phyloP scores from a whole-genome alignment of 2,113 vertebrate genomes.

The Elephantulus edwardii region DNA sequence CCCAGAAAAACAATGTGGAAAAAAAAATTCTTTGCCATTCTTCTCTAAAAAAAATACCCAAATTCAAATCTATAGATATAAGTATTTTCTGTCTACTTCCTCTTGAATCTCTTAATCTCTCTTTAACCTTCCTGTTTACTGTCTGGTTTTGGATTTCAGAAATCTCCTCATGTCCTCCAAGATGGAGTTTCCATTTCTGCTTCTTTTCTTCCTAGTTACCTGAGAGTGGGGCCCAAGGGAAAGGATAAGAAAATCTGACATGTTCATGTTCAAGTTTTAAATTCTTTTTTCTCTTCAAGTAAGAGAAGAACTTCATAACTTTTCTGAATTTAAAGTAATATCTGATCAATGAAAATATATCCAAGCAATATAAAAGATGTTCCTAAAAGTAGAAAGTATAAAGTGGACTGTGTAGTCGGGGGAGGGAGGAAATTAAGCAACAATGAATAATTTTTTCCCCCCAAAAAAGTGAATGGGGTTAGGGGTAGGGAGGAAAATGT shows the following conservation, averaged over 20 bases:
- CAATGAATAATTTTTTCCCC: too few species aligned
- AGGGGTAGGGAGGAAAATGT: too few species aligned
- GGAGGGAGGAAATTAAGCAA: neutral
- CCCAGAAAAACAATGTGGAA: neutral
- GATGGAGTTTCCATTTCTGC: neutral
- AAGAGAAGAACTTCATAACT: neutral
- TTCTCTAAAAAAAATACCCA: too few species aligned
- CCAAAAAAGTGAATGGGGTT: too few species aligned
- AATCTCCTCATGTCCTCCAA: conserved; percentile 27
- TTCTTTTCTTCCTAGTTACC: neutral
- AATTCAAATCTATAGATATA: neutral
- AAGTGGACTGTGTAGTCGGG: too few species aligned
- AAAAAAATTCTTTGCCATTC: neutral
- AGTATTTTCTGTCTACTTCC: neutral
- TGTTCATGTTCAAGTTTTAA: conserved; percentile 14
- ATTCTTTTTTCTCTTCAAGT: conserved; percentile 35
- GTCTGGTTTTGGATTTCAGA: conserved; percentile 30
- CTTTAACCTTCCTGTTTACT: neutral
- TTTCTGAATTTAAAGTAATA: conserved; percentile 27
- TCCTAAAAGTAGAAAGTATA: too few species aligned
- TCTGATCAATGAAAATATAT: neutral
- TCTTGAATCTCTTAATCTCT: conserved; percentile 43
- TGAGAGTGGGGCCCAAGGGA: neutral
- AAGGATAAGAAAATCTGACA: neutral
- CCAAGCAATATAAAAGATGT: neutral